Evolutionary conservation across 2,797 vertebrate genomes (phyloP), one percentile per base, ranked within the genome.

Genomic region (Cryptoprocta ferox): DNA sequence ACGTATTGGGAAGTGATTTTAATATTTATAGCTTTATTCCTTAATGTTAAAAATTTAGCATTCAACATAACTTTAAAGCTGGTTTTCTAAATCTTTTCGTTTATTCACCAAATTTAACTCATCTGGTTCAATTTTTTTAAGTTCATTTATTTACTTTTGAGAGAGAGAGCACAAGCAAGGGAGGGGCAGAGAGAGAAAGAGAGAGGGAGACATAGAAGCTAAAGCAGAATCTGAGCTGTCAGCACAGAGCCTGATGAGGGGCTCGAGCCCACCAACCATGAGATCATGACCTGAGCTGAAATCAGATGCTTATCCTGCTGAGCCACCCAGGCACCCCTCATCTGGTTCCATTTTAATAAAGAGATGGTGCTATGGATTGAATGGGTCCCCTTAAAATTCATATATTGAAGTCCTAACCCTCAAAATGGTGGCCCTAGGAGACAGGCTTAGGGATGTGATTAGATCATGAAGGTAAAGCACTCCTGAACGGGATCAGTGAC

Each of bases 11-110:
- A 82, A 89, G 68, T 48, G 11, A 80, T 42, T 82, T 94, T 89
- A 81, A 11, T 56, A 37, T 80, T 97, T 66, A 75, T 15, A 79
- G 26, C 2, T 96, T 97, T 91, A 35, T 68, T 81, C 16, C 53
- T 53, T 92, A 71, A 61, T 80, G 26, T 80, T 80, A 42, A 59
- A 89, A 95, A 83, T 8, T 39, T 32, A 48, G 32, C 30, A 37
- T 28, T 87, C 76, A 48, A 81, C 92, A 84, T 96, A 89, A 86
- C 6, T 80, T 93, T 71, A 88, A 89, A 91, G 35, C 24, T 42
- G 13, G 26, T 82, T 90, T 75, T 91, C 48, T n/a, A 71, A 68
- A 28, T 37, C n/a, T 93, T 91, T 93, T 89, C 32, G 53, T 65
- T 82, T 71, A 68, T 45, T 79, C 16, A 66, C 28, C 8, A 9